Conservation (phyloP, 2,113 vertebrate species). For the Lutjanus erythropterus region DNA sequence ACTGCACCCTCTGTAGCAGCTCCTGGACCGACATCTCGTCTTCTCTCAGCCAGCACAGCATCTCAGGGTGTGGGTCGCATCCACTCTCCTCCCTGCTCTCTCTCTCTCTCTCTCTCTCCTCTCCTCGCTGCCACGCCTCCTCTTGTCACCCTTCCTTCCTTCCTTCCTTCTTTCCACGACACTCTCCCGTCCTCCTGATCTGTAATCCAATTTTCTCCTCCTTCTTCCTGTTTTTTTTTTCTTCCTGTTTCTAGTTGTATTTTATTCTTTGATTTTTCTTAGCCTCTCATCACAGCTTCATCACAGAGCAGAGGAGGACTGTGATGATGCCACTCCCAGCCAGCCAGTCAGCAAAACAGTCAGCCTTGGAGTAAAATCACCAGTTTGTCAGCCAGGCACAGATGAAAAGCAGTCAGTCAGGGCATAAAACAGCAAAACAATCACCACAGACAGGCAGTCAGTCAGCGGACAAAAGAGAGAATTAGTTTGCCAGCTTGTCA, state of each 20-base stretch:
- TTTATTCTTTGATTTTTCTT: background rate
- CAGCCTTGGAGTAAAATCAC: background rate
- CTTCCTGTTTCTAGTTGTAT: background rate
- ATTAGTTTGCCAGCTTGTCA: constrained; percentile 15
- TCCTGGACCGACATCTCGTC: constrained; percentile 96
- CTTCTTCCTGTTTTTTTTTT: background rate
- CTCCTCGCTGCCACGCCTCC: constrained; percentile 64
- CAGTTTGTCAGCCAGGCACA: background rate
- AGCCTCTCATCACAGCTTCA: background rate
- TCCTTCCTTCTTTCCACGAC: constrained; percentile 3
- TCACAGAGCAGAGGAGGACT: constrained; percentile 14
- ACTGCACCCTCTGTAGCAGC: constrained; percentile 90
- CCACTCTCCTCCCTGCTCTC: constrained; percentile 46
- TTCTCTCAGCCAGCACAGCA: constrained; percentile 92
- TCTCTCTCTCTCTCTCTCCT: constrained; percentile 38
- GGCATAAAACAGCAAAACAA: background rate
- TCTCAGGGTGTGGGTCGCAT: constrained; percentile 86
- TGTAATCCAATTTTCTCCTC: constrained; percentile 29
- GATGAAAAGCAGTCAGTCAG: background rate
- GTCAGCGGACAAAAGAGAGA: background rate
- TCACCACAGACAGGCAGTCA: constrained; percentile 11
- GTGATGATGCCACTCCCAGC: constrained; percentile 50
- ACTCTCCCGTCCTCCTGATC: constrained; percentile 1
- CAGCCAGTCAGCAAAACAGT: constrained; percentile 21
- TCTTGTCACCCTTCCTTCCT: constrained; percentile 30